These are phyloP conservation scores for Dasyprocta punctata DNA, from an alignment of 2,113 vertebrate genomes.

Conservation along the genomic window DNA sequence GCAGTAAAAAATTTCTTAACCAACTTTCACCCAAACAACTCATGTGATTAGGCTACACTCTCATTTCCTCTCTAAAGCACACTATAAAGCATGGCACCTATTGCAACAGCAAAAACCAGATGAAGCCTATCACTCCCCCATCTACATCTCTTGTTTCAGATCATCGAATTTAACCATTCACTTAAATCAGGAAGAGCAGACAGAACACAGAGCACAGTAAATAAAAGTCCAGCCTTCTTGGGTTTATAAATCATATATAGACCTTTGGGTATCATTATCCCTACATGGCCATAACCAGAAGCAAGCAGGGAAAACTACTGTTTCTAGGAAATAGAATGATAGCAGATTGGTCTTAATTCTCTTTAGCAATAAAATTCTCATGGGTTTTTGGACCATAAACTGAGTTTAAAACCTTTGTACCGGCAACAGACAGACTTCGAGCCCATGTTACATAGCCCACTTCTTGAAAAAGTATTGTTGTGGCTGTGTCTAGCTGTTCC, in stretches of 20 bases:
- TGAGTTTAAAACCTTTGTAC: not conserved
- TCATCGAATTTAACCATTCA: not conserved
- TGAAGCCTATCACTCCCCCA: not conserved
- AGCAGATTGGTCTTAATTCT: not conserved
- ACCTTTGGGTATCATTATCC: not conserved
- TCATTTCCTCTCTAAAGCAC: not conserved
- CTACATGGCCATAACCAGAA: not conserved
- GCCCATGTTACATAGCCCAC: not conserved
- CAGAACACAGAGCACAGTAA: not conserved
- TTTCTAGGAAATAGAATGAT: not conserved
- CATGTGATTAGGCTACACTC: not conserved
- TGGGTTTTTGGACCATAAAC: not conserved
- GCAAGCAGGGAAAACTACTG: not conserved
- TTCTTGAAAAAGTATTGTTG: not conserved
- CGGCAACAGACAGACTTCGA: not conserved
- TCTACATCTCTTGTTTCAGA: not conserved
- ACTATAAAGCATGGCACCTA: not conserved
- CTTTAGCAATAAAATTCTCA: not conserved
- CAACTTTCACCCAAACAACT: not conserved
- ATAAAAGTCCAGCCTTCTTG: not conserved
- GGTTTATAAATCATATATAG: not conserved
- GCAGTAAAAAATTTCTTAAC: not conserved
- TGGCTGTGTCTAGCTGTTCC: not conserved
- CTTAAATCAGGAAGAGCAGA: not conserved
- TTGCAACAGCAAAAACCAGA: not conserved